Percentiles rank a stretch among this genome's conserved stretches.
These are phyloP conservation scores for Cerceris ruficornis DNA, from an alignment of 2,888 invertebrate species.

Conservation along the genomic window DNA sequence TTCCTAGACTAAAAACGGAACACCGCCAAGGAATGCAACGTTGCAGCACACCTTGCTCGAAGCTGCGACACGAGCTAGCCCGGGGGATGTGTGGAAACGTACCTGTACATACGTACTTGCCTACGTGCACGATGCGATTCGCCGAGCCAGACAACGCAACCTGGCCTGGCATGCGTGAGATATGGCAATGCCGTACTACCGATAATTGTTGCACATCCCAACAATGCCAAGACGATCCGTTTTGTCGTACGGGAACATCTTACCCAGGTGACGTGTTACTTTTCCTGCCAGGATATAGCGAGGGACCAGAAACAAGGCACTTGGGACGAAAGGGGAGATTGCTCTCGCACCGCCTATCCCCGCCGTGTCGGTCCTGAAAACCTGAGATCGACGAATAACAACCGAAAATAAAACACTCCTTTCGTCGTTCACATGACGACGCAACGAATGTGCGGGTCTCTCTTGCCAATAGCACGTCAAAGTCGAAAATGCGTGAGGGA, in stretches of 20 bases:
- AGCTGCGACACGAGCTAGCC: constrained; percentile 52
- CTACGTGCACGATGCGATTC: not conserved
- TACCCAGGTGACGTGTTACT: constrained; percentile 70
- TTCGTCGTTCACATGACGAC: too few species aligned
- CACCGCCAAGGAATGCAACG: constrained; percentile 78
- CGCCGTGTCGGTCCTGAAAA: too few species aligned
- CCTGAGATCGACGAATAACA: too few species aligned
- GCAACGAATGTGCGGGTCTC: too few species aligned
- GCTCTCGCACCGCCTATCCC: too few species aligned
- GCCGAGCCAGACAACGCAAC: constrained; percentile 22
- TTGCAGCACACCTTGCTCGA: constrained; percentile 75
- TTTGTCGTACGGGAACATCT: constrained; percentile 63
- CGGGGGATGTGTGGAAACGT: constrained; percentile 33
- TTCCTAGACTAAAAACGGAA: constrained; percentile 80
- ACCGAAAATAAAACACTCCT: too few species aligned
- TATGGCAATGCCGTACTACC: constrained; percentile 73
- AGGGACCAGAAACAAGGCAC: too few species aligned
- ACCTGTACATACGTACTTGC: constrained; percentile 27
- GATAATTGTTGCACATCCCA: constrained; percentile 78
- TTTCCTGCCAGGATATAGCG: constrained; percentile 38
- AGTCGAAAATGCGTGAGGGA: too few species aligned
- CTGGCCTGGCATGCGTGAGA: constrained; percentile 71
- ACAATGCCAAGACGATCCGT: constrained; percentile 73
- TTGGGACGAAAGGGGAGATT: too few species aligned
- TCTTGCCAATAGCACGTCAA: too few species aligned